Evolutionary conservation across 2,888 invertebrate species (phyloP).

Genomic region (Entomobrya proxima): DNA sequence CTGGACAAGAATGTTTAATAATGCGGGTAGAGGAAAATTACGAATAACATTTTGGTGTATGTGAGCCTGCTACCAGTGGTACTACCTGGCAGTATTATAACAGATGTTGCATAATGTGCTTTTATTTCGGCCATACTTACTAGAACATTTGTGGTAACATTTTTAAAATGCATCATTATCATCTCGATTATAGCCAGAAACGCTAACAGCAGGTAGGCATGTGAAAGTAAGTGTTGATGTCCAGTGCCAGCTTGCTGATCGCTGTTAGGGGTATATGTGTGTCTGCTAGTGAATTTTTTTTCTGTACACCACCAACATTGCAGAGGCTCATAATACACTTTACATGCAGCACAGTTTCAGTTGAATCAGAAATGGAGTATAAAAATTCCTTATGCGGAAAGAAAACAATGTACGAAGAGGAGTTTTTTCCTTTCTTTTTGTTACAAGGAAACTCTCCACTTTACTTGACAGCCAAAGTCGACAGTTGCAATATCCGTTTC

Average conservation of each 20-base stretch:
- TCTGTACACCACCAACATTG: neutral
- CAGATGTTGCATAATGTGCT: neutral
- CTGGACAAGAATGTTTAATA: slow-evolving; percentile 7
- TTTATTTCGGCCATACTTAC: neutral
- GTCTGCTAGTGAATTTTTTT: too few species aligned
- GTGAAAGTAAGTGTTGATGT: neutral
- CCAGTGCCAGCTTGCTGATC: slow-evolving; percentile 29
- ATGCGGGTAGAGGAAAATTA: neutral
- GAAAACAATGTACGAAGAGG: neutral
- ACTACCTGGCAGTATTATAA: too few species aligned
- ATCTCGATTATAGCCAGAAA: neutral
- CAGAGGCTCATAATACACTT: too few species aligned
- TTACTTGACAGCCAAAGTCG: slow-evolving; percentile 46
- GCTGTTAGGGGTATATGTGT: neutral
- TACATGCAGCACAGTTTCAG: neutral
- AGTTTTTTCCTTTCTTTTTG: neutral
- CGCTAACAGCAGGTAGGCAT: neutral
- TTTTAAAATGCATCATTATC: slow-evolving; percentile 21
- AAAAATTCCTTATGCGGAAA: neutral
- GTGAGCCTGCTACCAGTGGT: neutral
- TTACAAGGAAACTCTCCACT: slow-evolving; percentile 31
- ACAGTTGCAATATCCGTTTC: slow-evolving; percentile 57
- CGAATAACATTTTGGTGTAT: neutral
- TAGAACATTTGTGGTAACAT: neutral
- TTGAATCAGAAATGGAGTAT: neutral